A percentile compares a stretch with the other conserved stretches of the same genome.
Evolutionary conservation across 2,888 invertebrate genomes (phyloP).

Genomic region (Abscondita cerata): DNA sequence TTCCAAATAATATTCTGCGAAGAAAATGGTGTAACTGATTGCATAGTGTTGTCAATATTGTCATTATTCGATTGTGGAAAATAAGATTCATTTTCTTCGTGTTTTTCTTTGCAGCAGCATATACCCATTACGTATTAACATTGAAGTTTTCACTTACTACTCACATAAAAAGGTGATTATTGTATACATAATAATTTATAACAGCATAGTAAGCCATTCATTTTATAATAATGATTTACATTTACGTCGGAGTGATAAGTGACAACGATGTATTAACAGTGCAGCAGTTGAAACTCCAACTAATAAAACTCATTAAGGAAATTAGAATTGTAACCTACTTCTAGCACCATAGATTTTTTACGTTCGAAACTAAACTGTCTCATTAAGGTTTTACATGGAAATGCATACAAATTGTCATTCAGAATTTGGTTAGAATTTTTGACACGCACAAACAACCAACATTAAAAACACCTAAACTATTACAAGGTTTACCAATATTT

Average conservation of each 20-base stretch:
- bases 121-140: slow-evolving; percentile 69
- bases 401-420: too few species aligned
- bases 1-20: slow-evolving; percentile 47
- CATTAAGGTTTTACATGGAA: too few species aligned
- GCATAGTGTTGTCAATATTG: slow-evolving; percentile 40
- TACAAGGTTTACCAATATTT: too few species aligned
- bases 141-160: slow-evolving; percentile 31
- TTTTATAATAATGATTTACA: slow-evolving; percentile 18
- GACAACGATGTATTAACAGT: slow-evolving; percentile 48
- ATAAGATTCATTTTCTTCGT: slow-evolving; percentile 62
- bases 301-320: slow-evolving; percentile 16
- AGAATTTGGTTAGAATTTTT: too few species aligned
- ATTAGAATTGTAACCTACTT: slow-evolving; percentile 15
- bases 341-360: slow-evolving; percentile 10
- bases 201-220: slow-evolving; percentile 23
- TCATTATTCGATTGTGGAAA: slow-evolving; percentile 48
- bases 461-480: too few species aligned
- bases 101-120: slow-evolving; percentile 76
- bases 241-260: slow-evolving; percentile 53
- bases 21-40: slow-evolving; percentile 50
- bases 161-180: slow-evolving; percentile 11
- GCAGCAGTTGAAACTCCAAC: slow-evolving; percentile 27
- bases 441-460: too few species aligned
- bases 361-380: background rate
- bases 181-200: slow-evolving; percentile 18